These are phyloP conservation scores for Rhizomys pruinosus DNA, from an alignment of 2,113 vertebrate genomes.

Conservation along the genomic window DNA sequence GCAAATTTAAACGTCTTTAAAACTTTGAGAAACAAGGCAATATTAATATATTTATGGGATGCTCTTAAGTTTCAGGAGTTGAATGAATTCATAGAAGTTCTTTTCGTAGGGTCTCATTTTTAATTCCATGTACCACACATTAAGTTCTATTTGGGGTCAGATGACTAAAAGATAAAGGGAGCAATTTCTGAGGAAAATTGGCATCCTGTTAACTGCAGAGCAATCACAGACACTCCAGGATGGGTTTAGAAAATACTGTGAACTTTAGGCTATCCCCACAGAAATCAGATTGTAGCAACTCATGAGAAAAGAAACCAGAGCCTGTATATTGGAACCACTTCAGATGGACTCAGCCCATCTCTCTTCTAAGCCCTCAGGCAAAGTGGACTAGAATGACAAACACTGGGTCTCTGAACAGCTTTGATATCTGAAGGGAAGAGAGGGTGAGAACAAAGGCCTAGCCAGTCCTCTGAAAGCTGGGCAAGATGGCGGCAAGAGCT, in stretches of 20 bases:
- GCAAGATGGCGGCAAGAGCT: neutral
- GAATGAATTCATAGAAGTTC: neutral
- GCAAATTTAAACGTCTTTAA: neutral
- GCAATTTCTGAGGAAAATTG: neutral
- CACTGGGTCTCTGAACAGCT: neutral
- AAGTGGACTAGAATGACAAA: neutral
- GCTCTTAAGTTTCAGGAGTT: neutral
- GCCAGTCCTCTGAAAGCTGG: neutral
- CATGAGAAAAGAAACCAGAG: neutral
- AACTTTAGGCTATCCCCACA: neutral
- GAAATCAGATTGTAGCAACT: neutral
- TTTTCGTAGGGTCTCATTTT: neutral
- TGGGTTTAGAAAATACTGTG: neutral
- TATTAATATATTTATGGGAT: neutral
- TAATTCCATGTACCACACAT: neutral
- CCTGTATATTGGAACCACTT: neutral
- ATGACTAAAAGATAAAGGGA: neutral
- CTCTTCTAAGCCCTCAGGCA: neutral
- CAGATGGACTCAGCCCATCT: neutral
- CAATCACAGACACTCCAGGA: neutral
- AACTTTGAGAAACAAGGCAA: neutral
- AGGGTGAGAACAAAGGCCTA: neutral
- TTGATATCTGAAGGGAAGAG: neutral
- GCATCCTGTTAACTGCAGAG: neutral
- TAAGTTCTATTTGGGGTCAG: neutral